Evolutionary conservation across 2,888 invertebrate species (phyloP).

Genomic region (Myathropa florea): DNA sequence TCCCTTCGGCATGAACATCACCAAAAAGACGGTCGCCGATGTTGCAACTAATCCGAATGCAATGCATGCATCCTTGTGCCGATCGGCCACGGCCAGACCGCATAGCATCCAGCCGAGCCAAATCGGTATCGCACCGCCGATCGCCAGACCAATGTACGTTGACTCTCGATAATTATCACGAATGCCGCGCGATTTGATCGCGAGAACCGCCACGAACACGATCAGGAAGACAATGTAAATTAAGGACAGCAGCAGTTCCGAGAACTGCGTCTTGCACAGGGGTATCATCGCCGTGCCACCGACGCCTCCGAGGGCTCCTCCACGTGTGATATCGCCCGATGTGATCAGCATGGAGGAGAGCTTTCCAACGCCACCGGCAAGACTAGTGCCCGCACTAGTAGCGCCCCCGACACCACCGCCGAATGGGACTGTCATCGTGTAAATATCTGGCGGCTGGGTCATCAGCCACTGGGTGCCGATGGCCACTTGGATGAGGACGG

Average conservation of each 20-base stretch:
- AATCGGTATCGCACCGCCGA: constrained; percentile 92
- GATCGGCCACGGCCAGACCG: constrained; percentile 89
- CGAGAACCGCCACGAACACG: constrained; percentile 90
- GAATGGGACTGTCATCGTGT: constrained; percentile 80
- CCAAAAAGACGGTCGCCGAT: constrained; percentile 91
- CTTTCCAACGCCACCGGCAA: constrained; percentile 37
- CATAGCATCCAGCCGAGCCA: constrained; percentile 93
- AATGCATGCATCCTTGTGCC: constrained; percentile 92
- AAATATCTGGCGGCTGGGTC: constrained; percentile 87
- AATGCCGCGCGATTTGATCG: constrained; percentile 92
- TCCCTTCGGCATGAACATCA: constrained; percentile 97
- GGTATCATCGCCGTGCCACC: constrained; percentile 79
- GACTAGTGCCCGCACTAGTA: constrained; percentile 73
- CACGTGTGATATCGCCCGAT: constrained; percentile 75
- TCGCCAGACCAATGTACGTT: constrained; percentile 93
- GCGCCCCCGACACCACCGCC: constrained; percentile 73
- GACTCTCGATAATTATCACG: constrained; percentile 97
- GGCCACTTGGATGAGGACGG: constrained; percentile 93
- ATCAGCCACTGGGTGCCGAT: constrained; percentile 92
- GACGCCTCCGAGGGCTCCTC: constrained; percentile 50
- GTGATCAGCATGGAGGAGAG: constrained; percentile 72
- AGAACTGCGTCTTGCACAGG: constrained; percentile 86
- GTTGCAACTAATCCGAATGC: constrained; percentile 94
- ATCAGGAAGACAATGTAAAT: constrained; percentile 93
- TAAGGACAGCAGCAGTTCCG: constrained; percentile 88